Base-by-base conservation (phyloP, 2,797 vertebrate genomes). In the Myotis daubentonii region DNA sequence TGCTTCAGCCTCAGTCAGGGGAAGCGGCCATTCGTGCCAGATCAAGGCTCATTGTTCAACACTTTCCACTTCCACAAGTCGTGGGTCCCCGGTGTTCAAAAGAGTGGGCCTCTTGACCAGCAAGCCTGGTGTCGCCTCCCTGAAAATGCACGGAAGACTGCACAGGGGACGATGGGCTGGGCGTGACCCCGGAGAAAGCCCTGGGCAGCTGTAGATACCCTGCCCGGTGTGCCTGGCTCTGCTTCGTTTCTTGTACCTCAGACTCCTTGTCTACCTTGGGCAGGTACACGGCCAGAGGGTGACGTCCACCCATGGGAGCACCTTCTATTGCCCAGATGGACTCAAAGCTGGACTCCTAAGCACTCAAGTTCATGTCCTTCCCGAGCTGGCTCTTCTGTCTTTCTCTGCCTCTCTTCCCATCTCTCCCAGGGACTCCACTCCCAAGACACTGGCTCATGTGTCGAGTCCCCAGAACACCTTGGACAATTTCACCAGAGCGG, bases 1-100 rank as follows among this genome's bases (percentile, higher is more conserved):
- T 1, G 3, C 41, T 57, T 53, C 47, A 9, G 3, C n/a, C 19
- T 36, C 5, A 0, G 0, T 33, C 65, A 28, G 49, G 53, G 30
- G 79, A 13, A 66, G 62, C 1, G 47, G 33, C 83, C 60, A 4
- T 55, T 68, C 5, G 5, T 28, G 65, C 70, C 38, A 55, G 68
- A 9, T 4, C 13, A 15, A 65, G 25, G 22, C 8, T 4, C 28
- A 47, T 8, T 51, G 60, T 23, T 57, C 5, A 72, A 78, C 3
- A 13, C 36, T 22, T 22, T 53, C 25, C 13, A 11, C 72, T 81
- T 80, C 76, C 33, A 79, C 76, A 91, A 87, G 53, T 28, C 41
- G 41, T 13, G 36, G 9, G 41, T 65, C 47, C n/a, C 49, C 20
- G 16, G 75, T 36, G 44, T 74, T 86, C 53, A 23, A 15, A 72